A percentile compares a stretch with the other conserved stretches of the same genome.
These are phyloP conservation scores for Tarsius wallacei DNA, from an alignment of 2,797 vertebrate genomes.

Conservation along the genomic window DNA sequence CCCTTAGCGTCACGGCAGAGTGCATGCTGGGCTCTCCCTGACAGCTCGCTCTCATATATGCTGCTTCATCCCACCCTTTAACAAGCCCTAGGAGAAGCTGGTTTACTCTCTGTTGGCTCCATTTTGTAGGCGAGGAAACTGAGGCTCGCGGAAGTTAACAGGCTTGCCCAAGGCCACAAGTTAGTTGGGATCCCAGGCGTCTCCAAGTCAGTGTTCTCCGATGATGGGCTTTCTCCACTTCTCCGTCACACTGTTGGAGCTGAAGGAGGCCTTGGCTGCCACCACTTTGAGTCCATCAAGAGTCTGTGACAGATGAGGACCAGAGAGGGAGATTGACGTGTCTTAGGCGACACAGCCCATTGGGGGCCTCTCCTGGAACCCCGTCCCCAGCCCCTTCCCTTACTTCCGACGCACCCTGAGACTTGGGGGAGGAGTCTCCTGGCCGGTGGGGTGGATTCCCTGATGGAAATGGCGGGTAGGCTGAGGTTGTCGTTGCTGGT, in stretches of 20 bases:
- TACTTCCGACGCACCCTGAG: neutral
- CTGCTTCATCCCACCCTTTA: neutral
- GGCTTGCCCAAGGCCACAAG: neutral
- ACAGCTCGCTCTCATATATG: neutral
- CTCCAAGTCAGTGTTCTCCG: neutral
- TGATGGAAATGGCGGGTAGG: rapidly evolving
- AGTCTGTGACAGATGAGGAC: neutral
- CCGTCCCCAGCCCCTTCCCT: neutral
- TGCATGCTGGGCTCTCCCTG: neutral
- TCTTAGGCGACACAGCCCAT: neutral
- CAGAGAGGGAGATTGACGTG: too few species aligned
- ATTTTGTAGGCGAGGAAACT: neutral
- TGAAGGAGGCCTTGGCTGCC: neutral
- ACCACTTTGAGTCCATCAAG: neutral
- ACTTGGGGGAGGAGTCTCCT: neutral
- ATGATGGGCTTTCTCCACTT: neutral
- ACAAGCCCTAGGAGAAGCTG: neutral
- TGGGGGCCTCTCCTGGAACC: neutral
- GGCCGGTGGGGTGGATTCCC: neutral
- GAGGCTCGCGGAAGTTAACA: neutral
- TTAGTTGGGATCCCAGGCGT: neutral
- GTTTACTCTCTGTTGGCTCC: neutral
- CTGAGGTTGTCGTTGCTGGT: rapidly evolving
- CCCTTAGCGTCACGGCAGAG: neutral
- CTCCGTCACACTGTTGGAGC: neutral